Evolutionary conservation across 1,140 invertebrate genomes (phyloP), one percentile per base, ranked within the genome.

Genomic region (Drosophila repletoides): DNA sequence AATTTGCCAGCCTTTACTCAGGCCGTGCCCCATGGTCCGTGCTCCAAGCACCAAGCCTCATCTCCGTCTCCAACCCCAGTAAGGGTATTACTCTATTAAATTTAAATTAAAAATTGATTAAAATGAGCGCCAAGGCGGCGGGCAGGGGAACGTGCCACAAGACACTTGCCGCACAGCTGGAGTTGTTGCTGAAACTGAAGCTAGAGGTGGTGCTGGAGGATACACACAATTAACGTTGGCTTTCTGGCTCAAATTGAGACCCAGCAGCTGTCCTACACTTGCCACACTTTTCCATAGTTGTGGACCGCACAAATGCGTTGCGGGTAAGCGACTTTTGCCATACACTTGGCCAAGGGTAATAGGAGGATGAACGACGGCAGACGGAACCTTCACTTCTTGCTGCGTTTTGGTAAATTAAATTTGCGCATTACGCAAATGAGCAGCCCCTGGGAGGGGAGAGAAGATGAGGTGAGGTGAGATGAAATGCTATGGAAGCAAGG

Each of bases 101-200:
- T 86, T 86, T 86, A 86, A 86, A 86, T 86, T 86, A 86, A 86
- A 86, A 86, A 86, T 86, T 86, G 75, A 86, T 86, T 86, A 86
- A 86, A 86, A 86, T 66, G 80, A 86, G 80, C 65, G 29, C 43
- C 33, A 51, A 48, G 53, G 48, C 46, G 34, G 17, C 12, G 38
- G 34, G 22, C 22, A 34, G 29, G 7, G 33, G 33, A 9, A 24
- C 15, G 41, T 10, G 51, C n/a, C 7, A 22, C n/a, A 22, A 19
- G 36, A 46, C 56, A 66, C 64, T 73, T 56, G 58, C 59, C 52
- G 31, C 68, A 29, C 72, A 58, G 63, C 36, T 66, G 63, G 38
- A 55, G 36, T n/a, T 9, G 24, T 10, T 17, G 43, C 26, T 33
- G 46, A n/a, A 48, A 3, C 14, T 17, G 33, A 7, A 36, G 31